Base-by-base conservation (phyloP, 2,113 vertebrate species). In the Epinephelus fuscoguttatus region DNA sequence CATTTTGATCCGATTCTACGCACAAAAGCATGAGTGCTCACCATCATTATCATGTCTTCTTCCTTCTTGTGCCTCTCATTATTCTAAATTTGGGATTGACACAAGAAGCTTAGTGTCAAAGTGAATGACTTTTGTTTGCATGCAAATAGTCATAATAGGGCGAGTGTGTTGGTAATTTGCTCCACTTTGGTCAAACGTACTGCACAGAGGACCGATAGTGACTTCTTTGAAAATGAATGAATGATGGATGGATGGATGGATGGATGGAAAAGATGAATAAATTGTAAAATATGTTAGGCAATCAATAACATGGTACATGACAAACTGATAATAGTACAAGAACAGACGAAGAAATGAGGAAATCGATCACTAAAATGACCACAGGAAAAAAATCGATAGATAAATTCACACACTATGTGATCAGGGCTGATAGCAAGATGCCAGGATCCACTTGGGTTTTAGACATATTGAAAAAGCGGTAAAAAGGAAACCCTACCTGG, bases 1-100 rank as follows among this genome's bases (percentile, higher is more conserved):
- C 81, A 85, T 87, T 89, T 81, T 76, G 66, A 80, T 84, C n/a
- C 5, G 52, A 71, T 55, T 73, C 23, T 30, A 57, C 57, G 56
- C 66, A 45, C 27, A 5, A 9, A 50, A 27, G 30, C 61, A 55
- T 64, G 17, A 73, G 42, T 10, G 37, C 52, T 79, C 27, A 14
- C 61, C 61, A 1, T 15, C 4, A 2, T 17, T 23, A 15, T 30
- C 7, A 12, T 18, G 10, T 49, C 30, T 33, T 33, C 30, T 60
- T 75, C 21, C 17, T 30, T 53, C 17, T 27, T 19, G 17, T 52
- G 19, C 53, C 5, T 61, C 21, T 23, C 18, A 67, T 59, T 59
- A 12, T 45, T 25, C 1, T 40, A 14, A 17, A 21, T 57, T 5
- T 49, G 3, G 33, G 2, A 11, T 33, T 47, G 49, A 70, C 30